phyloP scores from a whole-genome alignment of 2,113 vertebrate species.

The Chiloscyllium plagiosum region DNA sequence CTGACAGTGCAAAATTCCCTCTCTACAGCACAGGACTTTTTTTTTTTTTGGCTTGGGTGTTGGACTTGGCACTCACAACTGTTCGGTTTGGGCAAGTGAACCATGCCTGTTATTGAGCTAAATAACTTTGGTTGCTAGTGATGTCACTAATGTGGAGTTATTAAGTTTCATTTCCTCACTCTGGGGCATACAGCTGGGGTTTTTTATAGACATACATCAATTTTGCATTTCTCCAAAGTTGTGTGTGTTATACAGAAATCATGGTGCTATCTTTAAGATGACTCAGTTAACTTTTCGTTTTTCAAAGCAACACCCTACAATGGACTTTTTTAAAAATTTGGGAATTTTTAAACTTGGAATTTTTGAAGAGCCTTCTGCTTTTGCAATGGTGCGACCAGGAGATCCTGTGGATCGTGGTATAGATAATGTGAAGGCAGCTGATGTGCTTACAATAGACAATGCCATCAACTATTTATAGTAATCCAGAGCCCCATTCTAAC shows the following conservation, averaged over 20 bases:
- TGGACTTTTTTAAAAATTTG: background rate
- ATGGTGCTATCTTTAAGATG: background rate
- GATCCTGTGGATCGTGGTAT: background rate
- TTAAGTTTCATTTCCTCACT: conserved; percentile 20
- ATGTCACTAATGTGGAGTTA: background rate
- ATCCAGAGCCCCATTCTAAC: no score
- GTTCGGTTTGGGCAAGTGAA: background rate
- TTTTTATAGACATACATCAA: background rate
- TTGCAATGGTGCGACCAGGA: background rate
- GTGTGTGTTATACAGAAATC: background rate
- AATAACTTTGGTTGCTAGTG: background rate
- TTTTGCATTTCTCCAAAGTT: conserved; percentile 7
- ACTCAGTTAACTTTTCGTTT: background rate
- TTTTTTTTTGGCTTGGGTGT: background rate
- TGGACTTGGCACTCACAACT: background rate
- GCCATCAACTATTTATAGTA: no score
- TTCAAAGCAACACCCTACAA: background rate
- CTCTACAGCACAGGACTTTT: background rate
- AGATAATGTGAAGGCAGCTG: background rate
- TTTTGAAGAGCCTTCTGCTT: background rate
- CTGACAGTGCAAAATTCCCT: background rate
- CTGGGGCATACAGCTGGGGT: background rate
- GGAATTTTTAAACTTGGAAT: background rate
- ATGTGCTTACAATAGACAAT: background rate
- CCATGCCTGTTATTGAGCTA: background rate